phyloP scores from a whole-genome alignment of 2,888 invertebrate genomes.

The Machimus rusticus region DNA sequence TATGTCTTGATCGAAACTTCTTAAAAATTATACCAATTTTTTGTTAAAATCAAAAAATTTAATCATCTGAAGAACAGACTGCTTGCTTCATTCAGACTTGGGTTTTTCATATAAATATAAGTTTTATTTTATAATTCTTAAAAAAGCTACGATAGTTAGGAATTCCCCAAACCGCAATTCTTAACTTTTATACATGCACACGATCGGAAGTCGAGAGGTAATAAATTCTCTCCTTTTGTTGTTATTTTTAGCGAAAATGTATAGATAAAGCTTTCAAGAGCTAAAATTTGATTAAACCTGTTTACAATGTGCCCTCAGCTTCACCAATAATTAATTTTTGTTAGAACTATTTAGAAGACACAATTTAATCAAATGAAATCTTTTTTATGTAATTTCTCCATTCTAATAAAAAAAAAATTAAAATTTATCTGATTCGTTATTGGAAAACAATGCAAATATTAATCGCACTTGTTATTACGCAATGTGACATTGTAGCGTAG shows the following conservation, averaged over 20 bases:
- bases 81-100: background rate
- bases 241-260: background rate
- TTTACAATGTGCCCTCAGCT: background rate
- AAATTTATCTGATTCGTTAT: background rate
- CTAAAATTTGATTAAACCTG: background rate
- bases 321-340: background rate
- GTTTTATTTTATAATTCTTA: background rate
- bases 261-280: background rate
- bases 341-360: no score
- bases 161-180: background rate
- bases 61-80: background rate
- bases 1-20: no score
- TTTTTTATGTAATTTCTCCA: no score
- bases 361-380: no score
- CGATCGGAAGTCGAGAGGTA: background rate
- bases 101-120: background rate
- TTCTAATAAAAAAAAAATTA: no score
- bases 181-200: background rate
- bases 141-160: background rate
- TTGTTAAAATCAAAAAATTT: background rate
- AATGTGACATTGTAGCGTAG: background rate
- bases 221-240: background rate
- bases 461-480: background rate
- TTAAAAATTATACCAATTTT: no score
- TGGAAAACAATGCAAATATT: background rate